phyloP scores from a whole-genome alignment of 2,888 invertebrate genomes.

The Chalcosyrphus nemorum region DNA sequence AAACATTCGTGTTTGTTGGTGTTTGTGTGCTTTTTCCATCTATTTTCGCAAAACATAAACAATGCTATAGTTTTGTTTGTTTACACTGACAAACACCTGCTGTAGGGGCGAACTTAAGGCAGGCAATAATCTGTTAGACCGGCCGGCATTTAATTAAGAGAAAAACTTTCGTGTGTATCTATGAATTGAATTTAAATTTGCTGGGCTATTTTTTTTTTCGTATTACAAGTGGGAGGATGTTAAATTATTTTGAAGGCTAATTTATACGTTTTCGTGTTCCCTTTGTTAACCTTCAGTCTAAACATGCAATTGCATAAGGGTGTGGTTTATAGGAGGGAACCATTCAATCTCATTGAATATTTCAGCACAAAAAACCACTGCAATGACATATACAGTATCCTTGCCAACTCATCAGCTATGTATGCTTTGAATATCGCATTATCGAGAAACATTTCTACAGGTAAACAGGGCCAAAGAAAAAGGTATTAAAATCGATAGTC shows the following conservation, averaged over 20 bases:
- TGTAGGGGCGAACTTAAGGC: background rate
- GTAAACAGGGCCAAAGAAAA: background rate
- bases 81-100: background rate
- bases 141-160: background rate
- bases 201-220: background rate
- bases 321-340: background rate
- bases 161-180: background rate
- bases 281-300: background rate
- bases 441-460: background rate
- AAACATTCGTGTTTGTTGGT: background rate
- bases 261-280: background rate
- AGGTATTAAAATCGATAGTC: slow-evolving; percentile 1
- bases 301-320: background rate
- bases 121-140: background rate
- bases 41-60: background rate
- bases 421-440: background rate
- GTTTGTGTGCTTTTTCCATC: background rate
- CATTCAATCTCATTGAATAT: background rate
- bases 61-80: background rate
- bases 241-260: background rate
- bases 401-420: background rate
- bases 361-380: background rate
- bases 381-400: background rate
- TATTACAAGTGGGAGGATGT: background rate
- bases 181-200: background rate